Evolutionary conservation across 2,888 invertebrate genomes (phyloP), one percentile per base, ranked within the genome.

Genomic region (Spialia ferax): DNA sequence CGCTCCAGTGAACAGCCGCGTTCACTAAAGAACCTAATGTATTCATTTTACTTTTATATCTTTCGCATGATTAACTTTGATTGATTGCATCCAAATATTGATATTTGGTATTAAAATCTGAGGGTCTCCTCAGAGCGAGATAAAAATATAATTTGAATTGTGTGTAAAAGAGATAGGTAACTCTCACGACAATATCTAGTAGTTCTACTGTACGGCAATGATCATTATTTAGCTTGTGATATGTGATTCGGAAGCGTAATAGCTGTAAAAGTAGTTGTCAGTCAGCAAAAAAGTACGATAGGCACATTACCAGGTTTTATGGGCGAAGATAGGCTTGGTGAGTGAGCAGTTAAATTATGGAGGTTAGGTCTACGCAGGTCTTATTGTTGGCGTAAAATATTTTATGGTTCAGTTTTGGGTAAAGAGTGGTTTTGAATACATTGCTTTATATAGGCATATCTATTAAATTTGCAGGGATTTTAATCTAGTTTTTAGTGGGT

Each of bases 31-130:
- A 87, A 85, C 81, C 82, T 89, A 89, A 91, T 90, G 84, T 90
- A 92, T 93, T 91, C 91, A 91, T 89, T 87, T 89, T 91, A 81
- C 88, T 88, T 91, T 91, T 90, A 89, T 91, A 88, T 89, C 91
- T 91, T 91, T 91, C 92, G 88, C 91, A 86, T 92, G 92, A 93
- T 93, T 92, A 92, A 90, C 86, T 91, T 89, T 93, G 92, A 93
- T 93, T 91, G 91, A 93, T 92, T 87, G 89, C 86, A 88, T 91
- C 88, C 86, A 91, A 92, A 91, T 91, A 92, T 92, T 92, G 90
- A 91, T 89, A 87, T 90, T 61, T 67, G 67, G 55, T 61, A 67
- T 48, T 61, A 61, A 67, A 67, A 61, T 56, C 60, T 55, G 48
- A 48, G 67, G 67, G 66, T 38, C 52, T 18, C 7, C 42, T 35